Conservation (phyloP, 1,140 invertebrate species). For the Procambarus clarkii region DNA sequence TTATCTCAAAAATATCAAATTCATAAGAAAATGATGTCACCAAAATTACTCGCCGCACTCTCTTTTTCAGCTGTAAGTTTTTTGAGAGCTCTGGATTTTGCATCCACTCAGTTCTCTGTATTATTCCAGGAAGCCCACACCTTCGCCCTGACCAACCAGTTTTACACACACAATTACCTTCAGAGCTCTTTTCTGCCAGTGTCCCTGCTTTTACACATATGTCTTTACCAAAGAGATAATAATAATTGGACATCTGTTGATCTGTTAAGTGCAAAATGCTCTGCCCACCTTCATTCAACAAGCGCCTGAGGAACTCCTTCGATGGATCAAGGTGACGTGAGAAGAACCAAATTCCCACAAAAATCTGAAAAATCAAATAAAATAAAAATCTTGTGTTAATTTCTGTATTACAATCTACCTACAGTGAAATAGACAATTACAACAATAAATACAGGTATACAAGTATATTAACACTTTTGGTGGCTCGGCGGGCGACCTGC, state of each 20-base stretch:
- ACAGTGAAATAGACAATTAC: background rate
- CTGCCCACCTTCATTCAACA: slow-evolving; percentile 46
- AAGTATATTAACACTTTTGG: background rate
- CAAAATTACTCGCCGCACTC: slow-evolving; percentile 42
- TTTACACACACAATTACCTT: slow-evolving; percentile 42
- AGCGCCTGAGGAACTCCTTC: slow-evolving; percentile 32
- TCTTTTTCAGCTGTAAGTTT: slow-evolving; percentile 49
- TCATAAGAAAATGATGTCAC: slow-evolving; percentile 42
- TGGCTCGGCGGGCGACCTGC: too few species aligned
- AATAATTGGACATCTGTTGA: slow-evolving; percentile 33
- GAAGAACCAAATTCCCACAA: slow-evolving; percentile 57
- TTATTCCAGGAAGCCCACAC: slow-evolving; percentile 49
- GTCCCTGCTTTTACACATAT: slow-evolving; percentile 52
- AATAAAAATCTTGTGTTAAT: background rate
- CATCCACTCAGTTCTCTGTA: slow-evolving; percentile 43
- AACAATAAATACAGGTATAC: background rate
- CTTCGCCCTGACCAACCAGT: slow-evolving; percentile 41
- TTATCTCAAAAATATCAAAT: slow-evolving; percentile 59
- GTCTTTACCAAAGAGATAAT: slow-evolving; percentile 36
- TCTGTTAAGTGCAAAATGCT: slow-evolving; percentile 49
- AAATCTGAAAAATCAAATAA: slow-evolving; percentile 28
- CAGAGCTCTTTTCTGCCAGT: slow-evolving; percentile 23
- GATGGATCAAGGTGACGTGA: slow-evolving; percentile 48
- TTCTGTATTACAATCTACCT: too few species aligned
- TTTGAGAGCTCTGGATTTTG: slow-evolving; percentile 37